A percentile compares a stretch with the other conserved stretches of the same genome.
Evolutionary conservation across 2,113 vertebrate species (phyloP).

Genomic region (Corynorhinus townsendii): DNA sequence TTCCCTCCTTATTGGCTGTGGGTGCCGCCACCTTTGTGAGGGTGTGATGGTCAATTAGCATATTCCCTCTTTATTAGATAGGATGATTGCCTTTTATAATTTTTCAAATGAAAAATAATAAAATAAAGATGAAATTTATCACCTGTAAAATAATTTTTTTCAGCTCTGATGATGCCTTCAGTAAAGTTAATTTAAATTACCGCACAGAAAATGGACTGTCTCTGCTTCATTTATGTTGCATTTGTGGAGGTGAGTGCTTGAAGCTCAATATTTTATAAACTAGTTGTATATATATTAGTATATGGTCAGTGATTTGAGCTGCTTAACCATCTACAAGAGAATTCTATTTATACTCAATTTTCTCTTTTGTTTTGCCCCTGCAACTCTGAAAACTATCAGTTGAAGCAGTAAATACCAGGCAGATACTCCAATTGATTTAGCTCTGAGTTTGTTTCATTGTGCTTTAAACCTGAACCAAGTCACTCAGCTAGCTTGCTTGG

Average conservation of each 20-base stretch:
- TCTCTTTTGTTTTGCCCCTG: background rate
- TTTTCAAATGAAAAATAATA: slow-evolving; percentile 53
- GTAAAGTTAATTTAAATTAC: slow-evolving; percentile 94
- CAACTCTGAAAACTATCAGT: background rate
- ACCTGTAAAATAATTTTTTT: slow-evolving; percentile 66
- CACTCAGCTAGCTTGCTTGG: fast-evolving
- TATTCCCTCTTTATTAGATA: no score
- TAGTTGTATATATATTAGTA: background rate
- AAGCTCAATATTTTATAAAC: background rate
- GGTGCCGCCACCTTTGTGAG: no score
- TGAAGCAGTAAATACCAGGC: fast-evolving
- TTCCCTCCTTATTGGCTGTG: no score
- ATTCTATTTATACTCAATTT: background rate
- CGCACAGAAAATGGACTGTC: slow-evolving; percentile 91
- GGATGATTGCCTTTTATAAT: background rate
- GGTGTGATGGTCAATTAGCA: no score
- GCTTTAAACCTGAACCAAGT: background rate
- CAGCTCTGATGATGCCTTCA: slow-evolving; percentile 95
- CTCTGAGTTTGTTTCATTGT: background rate
- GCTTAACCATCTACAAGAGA: background rate
- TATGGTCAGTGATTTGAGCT: background rate
- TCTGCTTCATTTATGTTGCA: slow-evolving; percentile 93
- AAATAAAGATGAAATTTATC: background rate
- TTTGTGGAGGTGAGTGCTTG: slow-evolving; percentile 87
- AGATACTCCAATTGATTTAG: background rate